Evolutionary conservation across 2,888 invertebrate species (phyloP), one percentile per base, ranked within the genome.

Genomic region (Dichetophora obliterata): DNA sequence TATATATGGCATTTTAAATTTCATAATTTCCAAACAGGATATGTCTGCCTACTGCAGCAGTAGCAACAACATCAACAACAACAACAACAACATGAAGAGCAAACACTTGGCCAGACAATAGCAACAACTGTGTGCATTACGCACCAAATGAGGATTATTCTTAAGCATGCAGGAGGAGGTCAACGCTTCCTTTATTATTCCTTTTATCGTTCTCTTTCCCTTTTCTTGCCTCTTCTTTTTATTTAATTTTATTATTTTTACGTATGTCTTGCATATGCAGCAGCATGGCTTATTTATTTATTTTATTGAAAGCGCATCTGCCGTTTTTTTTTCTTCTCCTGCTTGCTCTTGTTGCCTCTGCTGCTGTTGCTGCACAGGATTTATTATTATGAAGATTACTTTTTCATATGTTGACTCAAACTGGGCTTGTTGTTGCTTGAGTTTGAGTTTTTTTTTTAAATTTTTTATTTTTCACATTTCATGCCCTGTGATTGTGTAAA

Each of bases 271-370:
- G 63, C 75, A 48, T 54, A 34, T 37, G 31, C 52, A 77, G 75
- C 75, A 75, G 61, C 77, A 11, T 75, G 78, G 79, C 74, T 77
- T 80, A 81, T 80, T 80, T 81, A 80, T 78, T 79, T 81, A 75
- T 76, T 75, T 77, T 79, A 80, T 54, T 19, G 9, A 52, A 70
- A 31, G 54, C 27, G 70, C 70, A 70, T 70, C 59, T 78, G 43
- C 73, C 70, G 34, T 78, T 70, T 69, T 72, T 43, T 70, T 71
- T 43, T 37, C 16, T 37, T 72, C 9, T 70, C 9, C 11, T 37
- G 11, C 34, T 34, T 54, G 31, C 54, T n/a, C n/a, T 70, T n/a
- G 24, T 11, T 19, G 22, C 57, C 22, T 6, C 57, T 59, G 73
- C 68, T 69, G 70, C 37, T 75, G 75, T 57, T 22, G 14, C 71